phyloP scores from a whole-genome alignment of 1,140 invertebrate genomes.

The Drosophila chauvacae region DNA sequence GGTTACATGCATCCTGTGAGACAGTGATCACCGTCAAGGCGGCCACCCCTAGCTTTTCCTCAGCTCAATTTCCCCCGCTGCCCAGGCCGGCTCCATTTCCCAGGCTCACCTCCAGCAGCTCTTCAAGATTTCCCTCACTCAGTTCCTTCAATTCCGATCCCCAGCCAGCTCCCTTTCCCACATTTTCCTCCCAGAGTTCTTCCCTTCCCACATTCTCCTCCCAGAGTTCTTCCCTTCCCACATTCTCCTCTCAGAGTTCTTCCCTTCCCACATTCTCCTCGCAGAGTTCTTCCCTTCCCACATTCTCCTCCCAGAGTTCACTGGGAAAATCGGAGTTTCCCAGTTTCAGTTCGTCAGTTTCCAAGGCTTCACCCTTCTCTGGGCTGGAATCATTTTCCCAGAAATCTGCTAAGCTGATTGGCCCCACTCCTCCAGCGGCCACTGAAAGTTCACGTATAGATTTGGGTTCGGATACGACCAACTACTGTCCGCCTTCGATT shows the following conservation, averaged over 20 bases:
- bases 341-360: neutral
- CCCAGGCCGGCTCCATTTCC: conserved; percentile 19
- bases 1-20: conserved; percentile 86
- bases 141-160: neutral
- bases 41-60: conserved; percentile 11
- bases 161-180: conserved; percentile 17
- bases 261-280: no score
- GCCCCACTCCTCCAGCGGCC: neutral
- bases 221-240: conserved; percentile 1
- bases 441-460: conserved; percentile 39
- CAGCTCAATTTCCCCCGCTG: neutral
- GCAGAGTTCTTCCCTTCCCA: neutral
- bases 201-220: neutral
- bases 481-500: conserved; percentile 88
- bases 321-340: neutral
- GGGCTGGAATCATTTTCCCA: neutral
- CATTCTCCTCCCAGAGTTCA: neutral
- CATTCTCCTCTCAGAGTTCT: conserved; percentile 4
- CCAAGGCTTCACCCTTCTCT: neutral
- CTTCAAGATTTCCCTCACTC: conserved; percentile 6
- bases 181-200: conserved; percentile 7
- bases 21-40: conserved; percentile 87
- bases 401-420: conserved; percentile 13
- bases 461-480: conserved; percentile 45
- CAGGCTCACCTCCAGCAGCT: neutral